Base-by-base conservation (phyloP, 2,113 vertebrate species). In the Strix aluco region DNA sequence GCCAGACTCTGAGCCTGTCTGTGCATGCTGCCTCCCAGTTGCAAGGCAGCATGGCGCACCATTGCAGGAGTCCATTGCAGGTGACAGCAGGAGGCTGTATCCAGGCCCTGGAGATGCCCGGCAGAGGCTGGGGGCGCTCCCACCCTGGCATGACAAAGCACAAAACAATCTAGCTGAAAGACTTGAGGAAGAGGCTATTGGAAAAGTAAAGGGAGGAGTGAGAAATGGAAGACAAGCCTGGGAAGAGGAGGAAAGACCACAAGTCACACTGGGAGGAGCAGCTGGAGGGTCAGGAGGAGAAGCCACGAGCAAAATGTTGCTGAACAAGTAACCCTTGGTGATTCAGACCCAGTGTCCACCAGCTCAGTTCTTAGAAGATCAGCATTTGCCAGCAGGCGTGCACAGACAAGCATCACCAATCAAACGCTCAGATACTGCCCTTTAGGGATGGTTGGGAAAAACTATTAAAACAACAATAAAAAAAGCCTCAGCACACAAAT, bases 11-110 rank as follows among this genome's bases (percentile, higher is more conserved):
- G 21, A 63, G 42, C 30, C 54, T 12, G 7, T 11, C 61, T 36
- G 21, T 2, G 1, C 3, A 2, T 18, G 40, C 49, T 52, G 15
- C 44, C 30, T 47, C 36, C 27, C 22, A 19, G 12, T 1, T 27
- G 54, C 66, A 47, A 59, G 51, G n/a, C 3, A 59, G 38, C 4
- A 0, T 2, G 11, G 77, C 29, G 25, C 36, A 61, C 8, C 36
- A 4, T 1, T 15, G 74, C 30, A 13, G 61, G 12, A 13, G 47
- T 10, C 23, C 36, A 16, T 15, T 46, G 70, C 30, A 26, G 78
- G 15, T 34, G 52, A 30, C 29, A 58, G 20, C 63, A 36, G 58
- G 44, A 88, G 81, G 9, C 52, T 70, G 55, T 34, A 62, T 21
- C 38, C 55, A 59, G n/a, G 13, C 42, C 22, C 22, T 54, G 65